phyloP scores from a whole-genome alignment of 2,888 invertebrate species.

The Lycaena phlaeas region DNA sequence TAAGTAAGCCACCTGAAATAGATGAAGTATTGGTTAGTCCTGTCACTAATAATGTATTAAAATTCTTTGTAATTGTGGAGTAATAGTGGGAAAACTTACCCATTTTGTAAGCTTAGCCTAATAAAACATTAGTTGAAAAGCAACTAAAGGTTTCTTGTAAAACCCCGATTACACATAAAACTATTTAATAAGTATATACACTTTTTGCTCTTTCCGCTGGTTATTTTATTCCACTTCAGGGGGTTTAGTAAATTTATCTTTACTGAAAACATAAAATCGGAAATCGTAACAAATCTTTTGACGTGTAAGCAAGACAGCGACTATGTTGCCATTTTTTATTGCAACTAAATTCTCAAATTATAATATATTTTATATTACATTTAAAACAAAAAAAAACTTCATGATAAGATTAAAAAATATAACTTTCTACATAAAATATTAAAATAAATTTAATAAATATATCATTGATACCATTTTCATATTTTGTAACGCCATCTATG shows the following conservation, averaged over 20 bases:
- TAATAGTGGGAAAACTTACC: conserved; percentile 35
- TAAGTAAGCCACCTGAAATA: conserved; percentile 91
- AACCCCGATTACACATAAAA: conserved; percentile 18
- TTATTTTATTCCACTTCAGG: background rate
- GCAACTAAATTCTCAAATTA: background rate
- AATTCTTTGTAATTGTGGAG: conserved; percentile 5
- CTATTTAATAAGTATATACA: background rate
- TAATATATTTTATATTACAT: no score
- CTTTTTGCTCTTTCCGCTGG: conserved; percentile 1
- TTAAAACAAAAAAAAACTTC: no score
- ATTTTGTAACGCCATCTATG: no score
- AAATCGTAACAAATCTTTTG: conserved; percentile 26
- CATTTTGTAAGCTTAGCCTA: conserved; percentile 52
- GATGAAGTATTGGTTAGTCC: background rate
- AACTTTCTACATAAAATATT: no score
- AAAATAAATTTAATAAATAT: no score
- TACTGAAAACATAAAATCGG: conserved; percentile 22
- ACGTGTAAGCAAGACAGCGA: conserved; percentile 26
- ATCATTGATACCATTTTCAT: no score
- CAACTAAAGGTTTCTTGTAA: background rate
- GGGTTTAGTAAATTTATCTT: conserved; percentile 14
- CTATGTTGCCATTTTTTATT: background rate
- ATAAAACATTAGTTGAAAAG: conserved; percentile 45
- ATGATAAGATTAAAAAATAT: no score
- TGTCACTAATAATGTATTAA: no score